phyloP scores from a whole-genome alignment of 1,140 invertebrate species.

The Cephus cinctus region DNA sequence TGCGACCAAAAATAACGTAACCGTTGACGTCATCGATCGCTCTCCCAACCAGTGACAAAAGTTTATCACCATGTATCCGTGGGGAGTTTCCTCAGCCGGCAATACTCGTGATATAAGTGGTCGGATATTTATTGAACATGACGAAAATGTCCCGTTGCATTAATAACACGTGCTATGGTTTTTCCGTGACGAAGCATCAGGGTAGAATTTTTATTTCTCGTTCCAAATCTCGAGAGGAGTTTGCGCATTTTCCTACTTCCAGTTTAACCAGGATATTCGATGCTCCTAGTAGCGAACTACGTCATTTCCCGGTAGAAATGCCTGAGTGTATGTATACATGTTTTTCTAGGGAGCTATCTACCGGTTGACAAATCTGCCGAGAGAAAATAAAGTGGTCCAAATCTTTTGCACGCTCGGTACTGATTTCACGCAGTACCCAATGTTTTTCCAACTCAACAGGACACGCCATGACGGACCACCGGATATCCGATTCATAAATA shows the following conservation, averaged over 20 bases:
- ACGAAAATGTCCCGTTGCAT: constrained; percentile 9
- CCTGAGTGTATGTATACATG: too few species aligned
- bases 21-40: constrained; percentile 37
- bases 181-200: not conserved
- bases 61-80: constrained; percentile 8
- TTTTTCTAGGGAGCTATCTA: too few species aligned
- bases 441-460: too few species aligned
- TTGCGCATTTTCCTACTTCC: not conserved
- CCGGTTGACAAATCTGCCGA: too few species aligned
- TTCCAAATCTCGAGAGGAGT: not conserved
- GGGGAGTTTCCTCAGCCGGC: constrained; percentile 13
- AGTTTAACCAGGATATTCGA: constrained; percentile 2
- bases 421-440: too few species aligned
- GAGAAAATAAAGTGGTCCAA: too few species aligned
- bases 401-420: too few species aligned
- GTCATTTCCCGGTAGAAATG: too few species aligned
- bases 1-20: constrained; percentile 31
- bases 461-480: too few species aligned
- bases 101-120: not conserved
- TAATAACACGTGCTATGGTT: constrained; percentile 10
- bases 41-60: not conserved
- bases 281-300: not conserved
- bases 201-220: too few species aligned
- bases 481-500: too few species aligned
- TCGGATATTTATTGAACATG: too few species aligned